phyloP scores from a whole-genome alignment of 2,113 vertebrate species.

The Sterna hirundo region DNA sequence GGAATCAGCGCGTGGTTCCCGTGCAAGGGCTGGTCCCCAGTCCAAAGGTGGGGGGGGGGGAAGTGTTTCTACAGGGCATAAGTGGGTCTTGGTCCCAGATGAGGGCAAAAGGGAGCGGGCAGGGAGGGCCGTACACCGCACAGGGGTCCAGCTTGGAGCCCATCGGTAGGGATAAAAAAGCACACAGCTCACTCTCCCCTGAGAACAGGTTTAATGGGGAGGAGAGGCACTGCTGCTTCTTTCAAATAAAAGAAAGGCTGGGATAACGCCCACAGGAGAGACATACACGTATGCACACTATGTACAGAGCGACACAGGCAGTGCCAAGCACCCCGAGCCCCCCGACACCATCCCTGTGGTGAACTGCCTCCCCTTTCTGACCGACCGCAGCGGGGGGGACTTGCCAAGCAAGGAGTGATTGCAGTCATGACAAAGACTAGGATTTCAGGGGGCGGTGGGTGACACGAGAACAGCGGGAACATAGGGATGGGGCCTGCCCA shows the following conservation, averaged over 20 bases:
- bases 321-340: neutral
- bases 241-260: too few relatives aligned
- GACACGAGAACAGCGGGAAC: neutral
- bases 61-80: neutral
- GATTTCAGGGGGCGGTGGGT: neutral
- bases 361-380: too few relatives aligned
- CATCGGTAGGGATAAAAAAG: neutral
- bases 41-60: accelerated
- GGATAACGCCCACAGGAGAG: neutral
- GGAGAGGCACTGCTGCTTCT: neutral
- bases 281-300: neutral
- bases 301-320: neutral
- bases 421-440: neutral
- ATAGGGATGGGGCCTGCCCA: neutral
- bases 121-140: neutral
- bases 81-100: neutral
- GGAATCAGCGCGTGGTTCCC: too few relatives aligned
- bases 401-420: neutral
- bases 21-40: neutral
- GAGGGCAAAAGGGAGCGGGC: accelerated
- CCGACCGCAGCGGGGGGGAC: too few relatives aligned
- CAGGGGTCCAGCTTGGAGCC: neutral
- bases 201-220: conserved; percentile 51
- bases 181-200: neutral
- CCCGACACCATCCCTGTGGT: accelerated